Conservation (phyloP, 2,888 invertebrate species). For the Lymantria dispar region DNA sequence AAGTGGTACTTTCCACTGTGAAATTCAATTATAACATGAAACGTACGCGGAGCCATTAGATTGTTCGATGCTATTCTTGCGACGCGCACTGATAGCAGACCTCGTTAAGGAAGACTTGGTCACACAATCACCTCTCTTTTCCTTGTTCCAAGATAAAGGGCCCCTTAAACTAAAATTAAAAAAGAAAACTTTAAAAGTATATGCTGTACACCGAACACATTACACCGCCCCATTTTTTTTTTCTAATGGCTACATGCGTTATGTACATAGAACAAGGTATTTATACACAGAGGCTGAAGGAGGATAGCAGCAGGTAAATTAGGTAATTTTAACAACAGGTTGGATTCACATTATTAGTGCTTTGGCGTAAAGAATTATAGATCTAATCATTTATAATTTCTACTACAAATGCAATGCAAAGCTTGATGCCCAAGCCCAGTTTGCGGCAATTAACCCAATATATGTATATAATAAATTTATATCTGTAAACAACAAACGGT, state of each 20-base stretch:
- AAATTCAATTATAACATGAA: not conserved
- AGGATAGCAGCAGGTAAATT: not conserved
- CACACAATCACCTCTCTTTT: slow-evolving; percentile 1
- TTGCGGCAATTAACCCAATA: not conserved
- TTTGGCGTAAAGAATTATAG: not conserved
- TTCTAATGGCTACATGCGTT: not conserved
- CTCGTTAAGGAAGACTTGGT: not conserved
- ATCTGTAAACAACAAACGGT: no score
- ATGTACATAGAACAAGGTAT: not conserved
- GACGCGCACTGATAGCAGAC: not conserved
- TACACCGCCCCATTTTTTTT: not conserved
- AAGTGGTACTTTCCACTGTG: not conserved
- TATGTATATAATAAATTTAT: not conserved
- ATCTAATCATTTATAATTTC: not conserved
- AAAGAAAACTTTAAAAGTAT: not conserved
- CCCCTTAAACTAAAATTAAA: slow-evolving; percentile 1
- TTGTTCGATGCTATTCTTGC: slow-evolving; percentile 1
- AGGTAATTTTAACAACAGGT: not conserved
- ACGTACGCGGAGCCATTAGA: slow-evolving; percentile 1
- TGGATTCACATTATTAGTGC: not conserved
- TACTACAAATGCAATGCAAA: not conserved
- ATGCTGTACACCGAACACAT: not conserved
- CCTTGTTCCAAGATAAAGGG: not conserved
- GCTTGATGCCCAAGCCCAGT: not conserved
- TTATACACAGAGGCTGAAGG: not conserved